These are phyloP conservation scores for Tragelaphus buxtoni DNA, from an alignment of 2,113 vertebrate genomes.

Conservation along the genomic window DNA sequence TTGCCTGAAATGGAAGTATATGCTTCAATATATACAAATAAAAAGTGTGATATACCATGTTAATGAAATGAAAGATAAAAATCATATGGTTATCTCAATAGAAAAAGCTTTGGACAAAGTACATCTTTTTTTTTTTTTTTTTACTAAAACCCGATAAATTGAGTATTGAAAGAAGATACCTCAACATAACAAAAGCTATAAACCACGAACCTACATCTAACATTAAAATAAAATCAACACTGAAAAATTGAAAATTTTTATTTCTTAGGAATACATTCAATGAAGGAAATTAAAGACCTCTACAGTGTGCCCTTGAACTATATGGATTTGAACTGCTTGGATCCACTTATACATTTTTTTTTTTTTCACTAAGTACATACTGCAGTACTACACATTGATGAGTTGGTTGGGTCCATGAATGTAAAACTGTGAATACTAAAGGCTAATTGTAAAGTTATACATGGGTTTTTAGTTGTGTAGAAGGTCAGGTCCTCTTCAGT, in stretches of 20 bases:
- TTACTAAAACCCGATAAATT: neutral
- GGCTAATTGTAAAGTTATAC: too few relatives aligned
- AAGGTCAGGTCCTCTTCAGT: too few relatives aligned
- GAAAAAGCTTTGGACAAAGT: too few relatives aligned
- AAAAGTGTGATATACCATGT: neutral
- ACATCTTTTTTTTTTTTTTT: neutral
- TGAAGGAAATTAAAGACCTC: neutral
- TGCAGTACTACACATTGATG: too few relatives aligned
- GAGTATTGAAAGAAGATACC: neutral
- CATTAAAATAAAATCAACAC: neutral
- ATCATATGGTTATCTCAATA: neutral
- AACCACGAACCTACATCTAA: neutral
- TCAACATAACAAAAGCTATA: neutral
- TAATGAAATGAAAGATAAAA: neutral
- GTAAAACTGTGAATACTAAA: too few relatives aligned
- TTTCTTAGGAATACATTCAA: neutral
- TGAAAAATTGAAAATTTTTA: neutral
- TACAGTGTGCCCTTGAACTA: neutral
- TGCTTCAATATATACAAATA: neutral
- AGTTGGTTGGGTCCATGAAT: too few relatives aligned
- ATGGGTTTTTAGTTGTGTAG: too few relatives aligned
- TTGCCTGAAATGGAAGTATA: neutral
- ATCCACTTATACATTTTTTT: neutral
- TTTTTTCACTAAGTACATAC: too few relatives aligned
- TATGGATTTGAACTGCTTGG: neutral